phyloP scores from a whole-genome alignment of 2,797 vertebrate species.

The Tarsius wallacei region DNA sequence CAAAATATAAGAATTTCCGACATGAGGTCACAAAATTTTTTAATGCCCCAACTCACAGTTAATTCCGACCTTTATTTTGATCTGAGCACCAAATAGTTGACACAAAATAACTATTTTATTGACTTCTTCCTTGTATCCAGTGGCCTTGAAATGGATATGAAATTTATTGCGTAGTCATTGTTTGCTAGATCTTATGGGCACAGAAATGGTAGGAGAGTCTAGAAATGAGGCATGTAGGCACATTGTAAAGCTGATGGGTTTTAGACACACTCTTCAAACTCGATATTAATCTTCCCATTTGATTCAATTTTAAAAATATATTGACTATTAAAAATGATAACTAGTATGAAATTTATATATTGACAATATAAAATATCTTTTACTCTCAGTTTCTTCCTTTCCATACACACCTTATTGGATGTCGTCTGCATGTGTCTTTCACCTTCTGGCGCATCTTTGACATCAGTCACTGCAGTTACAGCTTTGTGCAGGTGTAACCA shows the following conservation, averaged over 20 bases:
- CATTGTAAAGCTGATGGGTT: background rate
- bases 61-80: conserved; percentile 11
- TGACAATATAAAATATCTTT: background rate
- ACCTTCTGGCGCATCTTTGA: background rate
- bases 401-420: background rate
- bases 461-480: background rate
- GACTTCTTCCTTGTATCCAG: background rate
- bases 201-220: conserved; percentile 36
- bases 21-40: background rate
- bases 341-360: background rate
- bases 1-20: conserved; percentile 52
- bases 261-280: background rate
- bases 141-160: conserved; percentile 7
- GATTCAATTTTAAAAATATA: background rate
- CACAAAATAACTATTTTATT: background rate
- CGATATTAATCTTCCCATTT: background rate
- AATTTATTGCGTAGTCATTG: background rate
- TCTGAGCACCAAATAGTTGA: background rate
- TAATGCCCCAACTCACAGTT: background rate
- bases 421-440: background rate
- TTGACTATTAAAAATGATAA: background rate
- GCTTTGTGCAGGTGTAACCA: background rate
- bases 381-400: background rate
- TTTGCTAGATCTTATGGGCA: conserved; percentile 11
- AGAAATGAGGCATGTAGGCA: background rate